Evolutionary conservation across 1,140 invertebrate species (phyloP).

Genomic region (Drosophila tristis): DNA sequence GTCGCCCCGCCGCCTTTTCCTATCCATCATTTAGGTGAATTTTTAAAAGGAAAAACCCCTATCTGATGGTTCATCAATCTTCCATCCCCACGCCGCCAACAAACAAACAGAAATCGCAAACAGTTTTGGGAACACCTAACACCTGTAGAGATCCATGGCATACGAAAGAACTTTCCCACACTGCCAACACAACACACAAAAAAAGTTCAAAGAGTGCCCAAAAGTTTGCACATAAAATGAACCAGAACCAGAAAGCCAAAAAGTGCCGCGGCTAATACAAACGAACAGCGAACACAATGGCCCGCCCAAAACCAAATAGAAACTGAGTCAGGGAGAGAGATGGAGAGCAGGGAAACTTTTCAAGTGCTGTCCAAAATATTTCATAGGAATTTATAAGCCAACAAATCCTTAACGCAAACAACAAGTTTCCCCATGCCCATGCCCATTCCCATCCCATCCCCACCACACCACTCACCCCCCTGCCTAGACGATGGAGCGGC

Average conservation of each 20-base stretch:
- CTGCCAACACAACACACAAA: slow-evolving; percentile 3
- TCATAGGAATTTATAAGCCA: slow-evolving; percentile 79
- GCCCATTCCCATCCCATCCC: too few relatives aligned
- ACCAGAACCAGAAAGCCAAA: slow-evolving; percentile 60
- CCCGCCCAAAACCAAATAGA: slow-evolving; percentile 34
- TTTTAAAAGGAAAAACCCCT: not conserved
- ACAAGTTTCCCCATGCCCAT: not conserved
- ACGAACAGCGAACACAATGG: slow-evolving; percentile 51
- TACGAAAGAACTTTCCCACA: slow-evolving; percentile 41
- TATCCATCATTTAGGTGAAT: slow-evolving; percentile 10
- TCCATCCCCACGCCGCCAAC: slow-evolving; percentile 43
- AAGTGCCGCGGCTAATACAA: slow-evolving; percentile 74
- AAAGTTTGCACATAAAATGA: slow-evolving; percentile 77
- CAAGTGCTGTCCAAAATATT: slow-evolving; percentile 78
- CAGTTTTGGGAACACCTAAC: slow-evolving; percentile 62
- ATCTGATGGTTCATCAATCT: slow-evolving; percentile 62
- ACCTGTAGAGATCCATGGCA: slow-evolving; percentile 64
- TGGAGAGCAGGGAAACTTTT: slow-evolving; percentile 55
- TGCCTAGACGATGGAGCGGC: slow-evolving; percentile 2
- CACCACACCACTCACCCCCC: too few relatives aligned
- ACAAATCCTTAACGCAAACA: slow-evolving; percentile 63
- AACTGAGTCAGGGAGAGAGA: not conserved
- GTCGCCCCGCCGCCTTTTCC: not conserved
- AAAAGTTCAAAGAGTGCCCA: slow-evolving; percentile 64
- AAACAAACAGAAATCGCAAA: slow-evolving; percentile 34